Evolutionary conservation across 2,888 invertebrate species (phyloP), one percentile per base, ranked within the genome.

Genomic region (Lasioglossum villosulum): DNA sequence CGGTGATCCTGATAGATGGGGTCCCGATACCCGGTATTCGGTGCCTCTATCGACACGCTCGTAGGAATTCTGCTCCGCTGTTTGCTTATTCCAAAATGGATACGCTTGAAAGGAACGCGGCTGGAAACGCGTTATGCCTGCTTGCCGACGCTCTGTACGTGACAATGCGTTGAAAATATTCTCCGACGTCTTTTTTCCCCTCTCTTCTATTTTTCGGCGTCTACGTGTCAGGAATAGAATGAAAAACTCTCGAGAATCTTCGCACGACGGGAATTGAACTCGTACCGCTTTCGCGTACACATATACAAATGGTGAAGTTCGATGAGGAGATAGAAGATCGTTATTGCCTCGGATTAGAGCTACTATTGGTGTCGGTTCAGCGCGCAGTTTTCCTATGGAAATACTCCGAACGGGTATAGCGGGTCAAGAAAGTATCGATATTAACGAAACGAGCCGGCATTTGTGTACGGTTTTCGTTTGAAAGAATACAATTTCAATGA

Each of bases 11-110:
- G 86, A 86, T 59, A 82, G 72, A 78, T 78, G 81, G 48, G 48
- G 63, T 48, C 71, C 48, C 85, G 85, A 78, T 75, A 78, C 76
- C 56, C 84, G 75, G 78, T 80, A 81, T 86, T 84, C 84, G 81
- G n/a, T 66, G n/a, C 34, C 59, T 34, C 34, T 37, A 23, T 48
- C 48, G 37, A 14, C 70, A 19, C 4, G 10, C 73, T 45, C 68
- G 56, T 39, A 6, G 27, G 37, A 80, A 75, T 86, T 78, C 77
- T 71, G 48, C 75, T 71, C 48, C 27, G 12, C 56, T 78, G 75
- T 81, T 78, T 84, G 77, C 71, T 71, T 81, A 39, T 59, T 4
- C 63, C 45, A 72, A 75, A 78, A 86, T 66, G 39, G 66, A 81
- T 66, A 80, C 68, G 68, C 16, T 34, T 68, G 48, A 39, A 23